These are phyloP conservation scores for Drosophila kuntzei DNA, from an alignment of 2,888 invertebrate genomes.

Conservation along the genomic window DNA sequence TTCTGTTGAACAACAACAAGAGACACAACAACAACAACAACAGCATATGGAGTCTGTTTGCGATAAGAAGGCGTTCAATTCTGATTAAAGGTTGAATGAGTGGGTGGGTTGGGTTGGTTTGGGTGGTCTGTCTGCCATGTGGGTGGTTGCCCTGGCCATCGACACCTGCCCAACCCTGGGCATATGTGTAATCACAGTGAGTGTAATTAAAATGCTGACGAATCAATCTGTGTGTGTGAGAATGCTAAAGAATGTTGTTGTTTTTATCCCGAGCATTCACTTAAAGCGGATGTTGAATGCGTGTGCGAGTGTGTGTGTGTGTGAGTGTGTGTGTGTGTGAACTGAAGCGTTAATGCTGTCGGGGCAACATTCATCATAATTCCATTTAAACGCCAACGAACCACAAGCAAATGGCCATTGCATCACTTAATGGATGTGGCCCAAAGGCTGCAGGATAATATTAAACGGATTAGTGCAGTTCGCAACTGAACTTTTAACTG, in stretches of 20 bases:
- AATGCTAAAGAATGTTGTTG: slow-evolving; percentile 33
- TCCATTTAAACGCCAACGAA: slow-evolving; percentile 25
- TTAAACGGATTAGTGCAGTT: slow-evolving; percentile 27
- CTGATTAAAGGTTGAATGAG: slow-evolving; percentile 48
- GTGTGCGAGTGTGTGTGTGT: neutral
- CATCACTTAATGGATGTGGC: slow-evolving; percentile 33
- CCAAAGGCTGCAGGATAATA: slow-evolving; percentile 13
- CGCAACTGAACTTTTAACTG: slow-evolving; percentile 10
- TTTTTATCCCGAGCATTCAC: slow-evolving; percentile 37
- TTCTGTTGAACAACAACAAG: slow-evolving; percentile 12
- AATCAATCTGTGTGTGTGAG: slow-evolving; percentile 21
- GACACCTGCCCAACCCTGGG: slow-evolving; percentile 40
- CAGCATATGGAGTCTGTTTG: slow-evolving; percentile 36
- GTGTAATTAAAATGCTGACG: slow-evolving; percentile 55
- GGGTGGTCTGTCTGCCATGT: slow-evolving; percentile 1
- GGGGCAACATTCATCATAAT: slow-evolving; percentile 41
- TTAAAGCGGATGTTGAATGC: slow-evolving; percentile 41
- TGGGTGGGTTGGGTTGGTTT: slow-evolving; percentile 11
- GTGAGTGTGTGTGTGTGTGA: neutral
- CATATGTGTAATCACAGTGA: slow-evolving; percentile 57
- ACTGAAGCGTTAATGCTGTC: slow-evolving; percentile 9
- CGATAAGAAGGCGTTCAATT: slow-evolving; percentile 51
- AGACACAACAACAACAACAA: slow-evolving; percentile 15
- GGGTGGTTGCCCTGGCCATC: slow-evolving; percentile 22
- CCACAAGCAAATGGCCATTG: slow-evolving; percentile 16